These are phyloP conservation scores for Bombus impatiens DNA, from an alignment of 1,140 invertebrate genomes.

Conservation along the genomic window DNA sequence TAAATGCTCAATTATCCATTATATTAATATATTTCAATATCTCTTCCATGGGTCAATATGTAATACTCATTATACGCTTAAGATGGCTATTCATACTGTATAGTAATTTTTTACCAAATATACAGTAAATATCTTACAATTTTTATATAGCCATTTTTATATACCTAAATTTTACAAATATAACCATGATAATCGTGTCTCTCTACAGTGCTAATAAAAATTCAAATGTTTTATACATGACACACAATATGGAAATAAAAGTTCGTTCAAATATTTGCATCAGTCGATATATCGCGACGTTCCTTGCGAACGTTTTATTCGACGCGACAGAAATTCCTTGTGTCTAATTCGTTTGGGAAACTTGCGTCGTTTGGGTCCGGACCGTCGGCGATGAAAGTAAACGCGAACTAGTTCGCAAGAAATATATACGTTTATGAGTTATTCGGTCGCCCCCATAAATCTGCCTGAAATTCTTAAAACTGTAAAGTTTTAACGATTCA, in stretches of 20 bases:
- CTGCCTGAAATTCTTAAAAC: background rate
- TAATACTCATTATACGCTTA: too few species aligned
- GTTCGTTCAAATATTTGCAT: background rate
- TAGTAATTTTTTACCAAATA: too few species aligned
- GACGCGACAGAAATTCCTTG: background rate
- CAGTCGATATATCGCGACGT: background rate
- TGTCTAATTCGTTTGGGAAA: background rate
- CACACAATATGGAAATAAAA: background rate
- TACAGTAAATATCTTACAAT: too few species aligned
- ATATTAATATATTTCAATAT: too few species aligned
- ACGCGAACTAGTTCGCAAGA: background rate
- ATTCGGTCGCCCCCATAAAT: background rate
- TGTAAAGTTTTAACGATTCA: background rate
- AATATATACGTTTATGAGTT: background rate
- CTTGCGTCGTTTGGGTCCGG: background rate
- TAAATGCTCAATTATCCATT: too few species aligned
- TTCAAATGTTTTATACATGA: background rate
- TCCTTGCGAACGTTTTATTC: background rate
- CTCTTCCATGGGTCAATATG: too few species aligned
- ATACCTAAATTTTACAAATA: too few species aligned
- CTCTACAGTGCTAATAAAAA: too few species aligned
- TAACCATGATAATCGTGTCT: too few species aligned
- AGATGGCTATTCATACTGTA: too few species aligned
- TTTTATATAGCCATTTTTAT: too few species aligned
- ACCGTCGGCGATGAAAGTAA: background rate